These are phyloP conservation scores for Ditula angustiorana DNA, from an alignment of 2,888 invertebrate species.

Conservation along the genomic window DNA sequence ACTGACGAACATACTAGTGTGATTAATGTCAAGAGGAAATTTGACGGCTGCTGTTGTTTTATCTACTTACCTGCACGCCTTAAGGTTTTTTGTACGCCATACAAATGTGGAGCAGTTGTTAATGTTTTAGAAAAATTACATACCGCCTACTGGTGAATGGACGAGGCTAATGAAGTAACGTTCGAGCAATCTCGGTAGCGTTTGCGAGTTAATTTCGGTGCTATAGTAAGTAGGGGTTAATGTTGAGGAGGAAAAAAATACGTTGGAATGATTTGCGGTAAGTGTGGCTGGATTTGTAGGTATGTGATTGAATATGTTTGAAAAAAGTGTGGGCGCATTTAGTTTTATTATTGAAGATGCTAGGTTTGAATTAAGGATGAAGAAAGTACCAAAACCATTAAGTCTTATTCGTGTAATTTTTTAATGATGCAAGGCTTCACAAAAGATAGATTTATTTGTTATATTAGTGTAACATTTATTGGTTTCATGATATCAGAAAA, in stretches of 20 bases:
- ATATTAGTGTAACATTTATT: too few relatives aligned
- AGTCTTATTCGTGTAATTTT: too few relatives aligned
- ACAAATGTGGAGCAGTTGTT: slow-evolving; percentile 79
- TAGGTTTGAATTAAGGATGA: neutral
- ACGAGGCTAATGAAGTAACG: slow-evolving; percentile 36
- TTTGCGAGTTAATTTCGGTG: slow-evolving; percentile 37
- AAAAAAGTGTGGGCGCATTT: neutral
- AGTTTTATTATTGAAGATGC: neutral
- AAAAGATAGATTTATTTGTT: too few relatives aligned
- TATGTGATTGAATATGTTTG: slow-evolving; percentile 21
- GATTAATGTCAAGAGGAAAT: slow-evolving; percentile 84
- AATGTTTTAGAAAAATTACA: slow-evolving; percentile 56
- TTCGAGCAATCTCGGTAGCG: slow-evolving; percentile 37
- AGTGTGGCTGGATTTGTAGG: slow-evolving; percentile 12
- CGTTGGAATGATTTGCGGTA: slow-evolving; percentile 18
- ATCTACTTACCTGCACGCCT: slow-evolving; percentile 84
- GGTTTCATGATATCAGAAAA: too few relatives aligned
- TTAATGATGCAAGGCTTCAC: too few relatives aligned
- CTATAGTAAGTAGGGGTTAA: slow-evolving; percentile 35
- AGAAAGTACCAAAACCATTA: too few relatives aligned
- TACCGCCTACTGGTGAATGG: slow-evolving; percentile 40
- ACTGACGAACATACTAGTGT: slow-evolving; percentile 79
- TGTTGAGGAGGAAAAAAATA: slow-evolving; percentile 15
- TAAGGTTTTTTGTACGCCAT: slow-evolving; percentile 68
- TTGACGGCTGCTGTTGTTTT: slow-evolving; percentile 84